These are phyloP conservation scores for Drosophila mulleri DNA, from an alignment of 2,888 invertebrate species.

Conservation along the genomic window DNA sequence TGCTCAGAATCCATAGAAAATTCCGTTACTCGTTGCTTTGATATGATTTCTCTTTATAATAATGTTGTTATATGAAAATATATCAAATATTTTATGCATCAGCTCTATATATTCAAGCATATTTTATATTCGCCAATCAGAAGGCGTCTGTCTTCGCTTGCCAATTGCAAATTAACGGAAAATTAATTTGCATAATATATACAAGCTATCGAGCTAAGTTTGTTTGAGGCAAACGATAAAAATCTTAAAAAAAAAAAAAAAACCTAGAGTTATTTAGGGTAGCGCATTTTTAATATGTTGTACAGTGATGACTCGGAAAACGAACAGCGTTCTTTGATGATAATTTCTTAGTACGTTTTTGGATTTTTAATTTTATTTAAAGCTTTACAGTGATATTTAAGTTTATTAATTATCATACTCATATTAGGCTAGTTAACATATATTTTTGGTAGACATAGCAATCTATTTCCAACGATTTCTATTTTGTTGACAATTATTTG, in stretches of 20 bases:
- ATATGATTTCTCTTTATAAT: neutral
- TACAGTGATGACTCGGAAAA: neutral
- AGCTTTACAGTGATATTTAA: too few relatives aligned
- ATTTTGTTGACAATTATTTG: neutral
- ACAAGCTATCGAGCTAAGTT: neutral
- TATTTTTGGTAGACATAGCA: too few relatives aligned
- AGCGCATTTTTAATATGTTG: too few relatives aligned
- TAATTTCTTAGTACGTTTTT: neutral
- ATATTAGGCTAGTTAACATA: too few relatives aligned
- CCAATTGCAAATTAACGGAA: neutral
- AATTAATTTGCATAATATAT: slow-evolving; percentile 12
- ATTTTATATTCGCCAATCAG: neutral
- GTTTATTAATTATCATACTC: too few relatives aligned
- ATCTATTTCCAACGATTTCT: neutral
- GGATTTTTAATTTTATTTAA: neutral
- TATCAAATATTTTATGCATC: neutral
- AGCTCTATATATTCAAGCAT: neutral
- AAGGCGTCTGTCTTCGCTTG: neutral
- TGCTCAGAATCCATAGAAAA: neutral
- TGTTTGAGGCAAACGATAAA: neutral
- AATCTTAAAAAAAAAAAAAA: neutral
- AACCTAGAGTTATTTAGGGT: neutral
- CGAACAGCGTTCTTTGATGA: neutral
- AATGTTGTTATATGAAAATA: neutral
- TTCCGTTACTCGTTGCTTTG: neutral